Base-by-base conservation (phyloP, 2,797 vertebrate species). In the Sciurus carolinensis region DNA sequence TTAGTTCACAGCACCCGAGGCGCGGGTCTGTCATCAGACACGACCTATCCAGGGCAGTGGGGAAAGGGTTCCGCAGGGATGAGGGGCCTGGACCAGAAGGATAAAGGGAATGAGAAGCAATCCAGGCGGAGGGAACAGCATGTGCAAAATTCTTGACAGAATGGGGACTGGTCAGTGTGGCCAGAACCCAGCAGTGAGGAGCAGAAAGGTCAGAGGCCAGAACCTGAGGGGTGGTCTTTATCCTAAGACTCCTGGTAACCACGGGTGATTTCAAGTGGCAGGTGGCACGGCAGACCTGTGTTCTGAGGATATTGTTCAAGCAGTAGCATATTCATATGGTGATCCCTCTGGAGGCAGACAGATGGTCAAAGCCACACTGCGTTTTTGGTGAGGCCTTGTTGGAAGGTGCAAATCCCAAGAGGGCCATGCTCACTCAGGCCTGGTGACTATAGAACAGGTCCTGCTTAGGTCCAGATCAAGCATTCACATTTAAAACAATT, bases 21-120 rank as follows among this genome's bases (percentile, higher is more conserved):
- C 36, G 0, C 8, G 44, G 59, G 28, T 79, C 15, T 84, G 2
- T 54, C 14, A 20, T 42, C 26, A 28, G 28, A 26, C 24, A 67
- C n/a, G 1, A 76, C 39, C 24, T 18, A 20, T 1, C 0, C 1
- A 80, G 82, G 26, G 4, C 3, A 7, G 12, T 0, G 42, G 7
- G 18, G n/a, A 39, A 17, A 62, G 39, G 73, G n/a, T 71, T 93
- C 52, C 64, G 54, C 5, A 5, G 71, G 47, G 69, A 44, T 14
- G 17, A 0, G 1, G 54, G 33, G n/a, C 3, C 28, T 0, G 3
- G 66, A 36, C 33, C 22, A 28, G 20, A 20, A 0, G 26, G 22
- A 47, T 11, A 7, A 20, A 50, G 18, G 67, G 18, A 54, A 20
- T 0, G 3, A 66, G 72, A 76, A 64, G 64, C 12, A 33, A 67